phyloP scores from a whole-genome alignment of 2,797 vertebrate genomes.

The Tragopan temminckii region DNA sequence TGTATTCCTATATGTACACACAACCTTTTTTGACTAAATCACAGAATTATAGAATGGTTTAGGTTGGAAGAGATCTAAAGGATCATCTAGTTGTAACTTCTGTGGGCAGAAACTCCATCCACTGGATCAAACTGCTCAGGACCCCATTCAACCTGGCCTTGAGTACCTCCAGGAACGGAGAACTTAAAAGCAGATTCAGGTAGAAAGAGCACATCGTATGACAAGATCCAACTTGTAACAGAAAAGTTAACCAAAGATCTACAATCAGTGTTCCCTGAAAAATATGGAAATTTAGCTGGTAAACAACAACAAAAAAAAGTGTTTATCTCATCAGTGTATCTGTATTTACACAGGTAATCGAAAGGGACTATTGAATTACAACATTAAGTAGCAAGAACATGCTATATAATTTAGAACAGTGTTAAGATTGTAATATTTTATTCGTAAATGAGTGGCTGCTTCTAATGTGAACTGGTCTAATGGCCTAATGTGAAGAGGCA shows the following conservation, averaged over 20 bases:
- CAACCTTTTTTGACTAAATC: background rate
- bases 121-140: background rate
- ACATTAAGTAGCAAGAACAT: background rate
- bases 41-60: background rate
- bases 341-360: background rate
- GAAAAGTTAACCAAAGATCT: background rate
- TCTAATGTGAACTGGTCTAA: background rate
- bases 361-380: background rate
- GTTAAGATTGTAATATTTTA: background rate
- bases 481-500: background rate
- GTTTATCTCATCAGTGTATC: background rate
- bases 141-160: background rate
- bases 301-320: background rate
- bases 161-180: background rate
- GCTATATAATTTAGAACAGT: background rate
- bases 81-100: background rate
- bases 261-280: background rate
- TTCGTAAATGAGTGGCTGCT: background rate
- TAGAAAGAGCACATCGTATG: background rate
- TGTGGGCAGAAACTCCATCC: background rate
- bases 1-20: fast-evolving
- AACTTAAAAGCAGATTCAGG: background rate
- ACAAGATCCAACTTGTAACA: background rate
- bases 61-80: background rate
- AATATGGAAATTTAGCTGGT: background rate